Evolutionary conservation across 2,113 vertebrate genomes (phyloP).

Genomic region (Jaculus jaculus): DNA sequence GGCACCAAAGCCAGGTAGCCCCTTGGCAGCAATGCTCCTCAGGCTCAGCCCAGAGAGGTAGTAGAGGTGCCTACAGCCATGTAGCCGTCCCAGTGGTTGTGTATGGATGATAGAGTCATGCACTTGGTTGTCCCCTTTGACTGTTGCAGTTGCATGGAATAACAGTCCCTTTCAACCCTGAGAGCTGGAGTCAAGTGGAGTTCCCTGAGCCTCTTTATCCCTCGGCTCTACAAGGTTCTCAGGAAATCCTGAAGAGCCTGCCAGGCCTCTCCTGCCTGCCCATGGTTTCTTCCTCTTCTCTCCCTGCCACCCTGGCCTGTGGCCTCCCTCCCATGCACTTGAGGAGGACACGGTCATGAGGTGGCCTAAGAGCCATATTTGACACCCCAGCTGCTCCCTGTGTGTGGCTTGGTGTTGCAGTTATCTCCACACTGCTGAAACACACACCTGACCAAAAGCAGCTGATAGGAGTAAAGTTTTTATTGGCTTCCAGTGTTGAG

Average conservation of each 20-base stretch:
- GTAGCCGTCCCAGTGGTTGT: not conserved
- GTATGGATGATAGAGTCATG: not conserved
- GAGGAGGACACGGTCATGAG: not conserved
- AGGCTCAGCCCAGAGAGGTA: not conserved
- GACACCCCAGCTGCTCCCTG: not conserved
- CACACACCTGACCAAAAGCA: too few species aligned
- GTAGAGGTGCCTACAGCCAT: not conserved
- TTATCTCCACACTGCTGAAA: too few species aligned
- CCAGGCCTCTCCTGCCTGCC: not conserved
- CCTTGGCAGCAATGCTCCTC: not conserved
- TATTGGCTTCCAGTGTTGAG: too few species aligned
- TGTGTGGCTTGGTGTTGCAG: not conserved
- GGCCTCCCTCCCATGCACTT: not conserved
- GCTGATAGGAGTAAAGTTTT: too few species aligned
- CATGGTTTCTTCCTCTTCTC: not conserved
- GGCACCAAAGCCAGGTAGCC: not conserved
- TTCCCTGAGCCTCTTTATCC: not conserved
- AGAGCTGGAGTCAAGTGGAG: not conserved
- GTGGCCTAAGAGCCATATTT: not conserved
- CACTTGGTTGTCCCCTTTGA: not conserved
- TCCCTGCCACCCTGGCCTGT: not conserved
- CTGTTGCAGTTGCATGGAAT: not conserved
- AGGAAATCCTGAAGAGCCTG: not conserved
- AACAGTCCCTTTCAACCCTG: not conserved
- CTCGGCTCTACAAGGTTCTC: constrained; percentile 9